Conservation (phyloP, 2,113 vertebrate species). For the Ornithorhynchus anatinus region DNA sequence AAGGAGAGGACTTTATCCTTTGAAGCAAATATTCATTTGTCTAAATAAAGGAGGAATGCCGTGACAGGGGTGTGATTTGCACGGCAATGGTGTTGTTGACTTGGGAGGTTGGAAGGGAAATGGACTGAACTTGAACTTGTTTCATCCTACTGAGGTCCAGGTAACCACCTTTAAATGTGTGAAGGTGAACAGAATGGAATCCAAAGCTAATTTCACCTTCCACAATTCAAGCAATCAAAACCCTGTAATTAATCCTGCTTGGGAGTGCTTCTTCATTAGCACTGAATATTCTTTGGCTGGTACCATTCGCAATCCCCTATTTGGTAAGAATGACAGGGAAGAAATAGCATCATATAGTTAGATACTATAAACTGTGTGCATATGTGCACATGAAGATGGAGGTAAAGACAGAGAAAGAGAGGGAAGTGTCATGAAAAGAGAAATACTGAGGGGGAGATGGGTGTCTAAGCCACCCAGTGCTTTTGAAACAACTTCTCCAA, state of each 20-base stretch:
- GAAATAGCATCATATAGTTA: too few species aligned
- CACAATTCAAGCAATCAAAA: slow-evolving; percentile 9
- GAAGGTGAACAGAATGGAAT: not conserved
- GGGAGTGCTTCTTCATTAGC: slow-evolving; percentile 32
- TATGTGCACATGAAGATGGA: not conserved
- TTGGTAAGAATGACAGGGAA: slow-evolving; percentile 20
- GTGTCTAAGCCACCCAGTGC: too few species aligned
- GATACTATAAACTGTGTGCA: not conserved
- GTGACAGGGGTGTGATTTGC: too few species aligned
- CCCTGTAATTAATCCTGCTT: slow-evolving; percentile 31
- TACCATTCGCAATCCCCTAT: slow-evolving; percentile 17
- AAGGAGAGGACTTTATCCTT: too few species aligned
- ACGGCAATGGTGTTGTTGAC: too few species aligned
- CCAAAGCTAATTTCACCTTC: slow-evolving; percentile 19
- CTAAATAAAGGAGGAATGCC: too few species aligned
- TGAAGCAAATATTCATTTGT: too few species aligned
- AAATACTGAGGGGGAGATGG: not conserved
- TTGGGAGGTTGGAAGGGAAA: too few species aligned
- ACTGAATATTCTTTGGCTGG: slow-evolving; percentile 1
- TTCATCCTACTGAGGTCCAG: not conserved
- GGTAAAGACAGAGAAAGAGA: not conserved
- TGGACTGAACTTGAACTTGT: not conserved
- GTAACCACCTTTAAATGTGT: not conserved
- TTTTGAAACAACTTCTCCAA: too few species aligned
- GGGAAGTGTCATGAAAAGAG: not conserved